Conservation (phyloP, 2,888 invertebrate genomes). For the Anorthoa munda region DNA sequence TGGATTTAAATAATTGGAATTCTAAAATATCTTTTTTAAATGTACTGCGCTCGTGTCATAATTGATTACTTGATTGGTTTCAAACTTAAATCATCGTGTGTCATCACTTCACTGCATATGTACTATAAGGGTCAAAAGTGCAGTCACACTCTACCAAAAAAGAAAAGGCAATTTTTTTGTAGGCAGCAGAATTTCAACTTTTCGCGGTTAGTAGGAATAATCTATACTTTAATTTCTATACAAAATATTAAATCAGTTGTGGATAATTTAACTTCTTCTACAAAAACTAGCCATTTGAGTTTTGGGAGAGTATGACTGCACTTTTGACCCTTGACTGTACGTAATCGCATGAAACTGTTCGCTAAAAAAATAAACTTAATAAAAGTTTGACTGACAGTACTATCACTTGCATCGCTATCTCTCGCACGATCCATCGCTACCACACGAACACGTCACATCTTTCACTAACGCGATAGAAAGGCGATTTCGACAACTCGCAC, state of each 20-base stretch:
- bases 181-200: too few species aligned
- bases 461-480: conserved; percentile 60
- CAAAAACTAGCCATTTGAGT: too few species aligned
- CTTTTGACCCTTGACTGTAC: too few species aligned
- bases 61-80: conserved; percentile 40
- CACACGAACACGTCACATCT: conserved; percentile 31
- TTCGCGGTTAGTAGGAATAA: too few species aligned
- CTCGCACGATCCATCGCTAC: conserved; percentile 61
- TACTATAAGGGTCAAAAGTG: too few species aligned
- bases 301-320: too few species aligned
- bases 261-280: too few species aligned
- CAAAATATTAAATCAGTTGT: too few species aligned
- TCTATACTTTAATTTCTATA: too few species aligned
- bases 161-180: too few species aligned
- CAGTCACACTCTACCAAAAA: too few species aligned
- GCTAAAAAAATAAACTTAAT: conserved; percentile 44
- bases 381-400: conserved; percentile 50
- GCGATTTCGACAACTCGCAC: conserved; percentile 41
- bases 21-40: conserved; percentile 20
- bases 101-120: conserved; percentile 1
- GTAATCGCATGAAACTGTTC: conserved; percentile 32
- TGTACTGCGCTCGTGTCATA: conserved; percentile 9
- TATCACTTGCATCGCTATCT: conserved; percentile 83
- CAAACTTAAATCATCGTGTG: conserved; percentile 19
- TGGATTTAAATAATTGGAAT: conserved; percentile 23